Evolutionary conservation across 2,888 invertebrate species (phyloP).

Genomic region (Epiperipatus broadwayi): DNA sequence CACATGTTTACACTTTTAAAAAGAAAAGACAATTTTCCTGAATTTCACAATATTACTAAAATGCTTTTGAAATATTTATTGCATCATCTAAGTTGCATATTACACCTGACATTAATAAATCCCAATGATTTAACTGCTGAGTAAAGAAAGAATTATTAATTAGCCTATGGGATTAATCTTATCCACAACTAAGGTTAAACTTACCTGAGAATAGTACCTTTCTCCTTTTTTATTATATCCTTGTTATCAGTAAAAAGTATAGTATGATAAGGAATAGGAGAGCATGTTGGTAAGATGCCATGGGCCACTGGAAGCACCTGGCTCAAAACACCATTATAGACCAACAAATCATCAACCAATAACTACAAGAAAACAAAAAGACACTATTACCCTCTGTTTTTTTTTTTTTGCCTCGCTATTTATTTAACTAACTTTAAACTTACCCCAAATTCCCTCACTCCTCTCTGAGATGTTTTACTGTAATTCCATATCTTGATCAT

Average conservation of each 20-base stretch:
- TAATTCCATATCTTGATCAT: conserved; percentile 66
- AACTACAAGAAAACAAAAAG: conserved; percentile 35
- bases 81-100: too few species aligned
- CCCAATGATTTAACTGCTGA: too few species aligned
- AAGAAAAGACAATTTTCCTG: too few species aligned
- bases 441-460: conserved; percentile 63
- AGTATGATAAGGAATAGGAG: conserved; percentile 25
- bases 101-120: too few species aligned
- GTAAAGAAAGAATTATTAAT: too few species aligned
- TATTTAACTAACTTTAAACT: conserved; percentile 23
- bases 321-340: conserved; percentile 50
- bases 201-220: conserved; percentile 32
- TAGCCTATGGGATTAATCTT: too few species aligned
- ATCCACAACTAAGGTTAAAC: too few species aligned
- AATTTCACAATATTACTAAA: too few species aligned
- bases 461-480: conserved; percentile 51
- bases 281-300: conserved; percentile 20
- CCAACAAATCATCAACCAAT: conserved; percentile 55
- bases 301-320: conserved; percentile 15
- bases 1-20: too few species aligned
- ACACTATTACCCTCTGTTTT: conserved; percentile 5
- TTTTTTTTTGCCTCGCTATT: too few species aligned
- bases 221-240: conserved; percentile 24
- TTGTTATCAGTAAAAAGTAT: conserved; percentile 28
- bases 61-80: too few species aligned